These are phyloP conservation scores for Microcebus tavaratra DNA, from an alignment of 2,113 vertebrate genomes.

Conservation along the genomic window DNA sequence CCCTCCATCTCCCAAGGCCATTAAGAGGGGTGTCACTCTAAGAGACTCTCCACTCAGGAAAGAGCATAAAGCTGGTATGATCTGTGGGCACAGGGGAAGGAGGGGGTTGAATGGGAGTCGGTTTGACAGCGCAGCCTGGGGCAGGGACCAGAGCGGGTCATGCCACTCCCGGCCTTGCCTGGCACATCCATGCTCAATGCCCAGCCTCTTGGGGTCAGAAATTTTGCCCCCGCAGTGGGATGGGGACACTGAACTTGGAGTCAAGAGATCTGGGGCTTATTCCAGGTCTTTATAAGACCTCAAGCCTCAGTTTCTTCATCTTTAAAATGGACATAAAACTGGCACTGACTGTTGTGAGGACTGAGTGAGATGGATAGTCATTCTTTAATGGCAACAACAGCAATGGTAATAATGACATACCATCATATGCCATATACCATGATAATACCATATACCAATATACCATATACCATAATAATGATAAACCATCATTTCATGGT, in stretches of 20 bases:
- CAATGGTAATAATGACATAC: accelerated
- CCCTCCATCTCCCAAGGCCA: neutral
- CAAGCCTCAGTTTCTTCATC: neutral
- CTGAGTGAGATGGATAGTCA: neutral
- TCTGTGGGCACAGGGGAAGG: neutral
- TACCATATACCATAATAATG: too few species aligned
- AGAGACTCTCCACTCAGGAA: neutral
- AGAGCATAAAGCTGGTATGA: neutral
- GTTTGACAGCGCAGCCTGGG: neutral
- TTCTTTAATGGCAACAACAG: neutral
- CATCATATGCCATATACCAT: neutral
- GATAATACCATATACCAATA: too few species aligned
- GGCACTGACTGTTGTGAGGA: neutral
- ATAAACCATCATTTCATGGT: neutral
- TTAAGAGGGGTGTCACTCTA: neutral
- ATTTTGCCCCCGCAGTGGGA: too few species aligned
- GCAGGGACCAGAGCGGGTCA: neutral
- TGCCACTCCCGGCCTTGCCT: neutral
- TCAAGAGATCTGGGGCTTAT: neutral
- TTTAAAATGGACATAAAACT: neutral
- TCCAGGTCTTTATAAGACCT: neutral
- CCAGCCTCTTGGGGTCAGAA: neutral
- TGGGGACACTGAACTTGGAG: neutral
- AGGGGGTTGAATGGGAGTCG: neutral
- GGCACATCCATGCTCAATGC: neutral